phyloP scores from a whole-genome alignment of 2,797 vertebrate species.

The Smutsia temminckii region DNA sequence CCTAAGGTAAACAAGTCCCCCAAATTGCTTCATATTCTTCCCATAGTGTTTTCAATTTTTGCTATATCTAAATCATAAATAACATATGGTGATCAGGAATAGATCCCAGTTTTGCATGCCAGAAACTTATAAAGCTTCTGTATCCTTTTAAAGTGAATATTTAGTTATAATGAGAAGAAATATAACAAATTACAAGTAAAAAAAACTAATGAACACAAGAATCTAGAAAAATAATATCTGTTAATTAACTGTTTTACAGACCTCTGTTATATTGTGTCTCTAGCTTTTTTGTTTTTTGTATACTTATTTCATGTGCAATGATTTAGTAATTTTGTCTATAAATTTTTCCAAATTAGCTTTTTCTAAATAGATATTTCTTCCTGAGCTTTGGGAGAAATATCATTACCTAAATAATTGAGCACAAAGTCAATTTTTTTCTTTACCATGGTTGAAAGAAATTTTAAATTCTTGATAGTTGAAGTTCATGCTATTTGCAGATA shows the following conservation, averaged over 20 bases:
- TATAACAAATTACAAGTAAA: neutral
- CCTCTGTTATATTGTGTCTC: neutral
- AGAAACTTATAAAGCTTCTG: neutral
- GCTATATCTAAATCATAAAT: neutral
- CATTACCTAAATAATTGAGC: neutral
- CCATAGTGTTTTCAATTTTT: neutral
- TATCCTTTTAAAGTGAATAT: neutral
- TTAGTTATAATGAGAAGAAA: neutral
- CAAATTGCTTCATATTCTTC: neutral
- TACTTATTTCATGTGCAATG: neutral
- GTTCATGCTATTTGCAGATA: neutral
- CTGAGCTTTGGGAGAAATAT: neutral
- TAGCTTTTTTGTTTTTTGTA: neutral
- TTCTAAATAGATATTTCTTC: neutral
- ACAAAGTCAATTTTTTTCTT: slow-evolving; percentile 17
- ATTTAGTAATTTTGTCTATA: neutral
- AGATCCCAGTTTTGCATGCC: neutral
- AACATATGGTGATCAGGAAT: neutral
- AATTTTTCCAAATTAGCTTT: neutral
- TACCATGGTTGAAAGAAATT: neutral
- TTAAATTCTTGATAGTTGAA: neutral
- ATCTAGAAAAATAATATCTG: neutral
- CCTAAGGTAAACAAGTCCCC: neutral
- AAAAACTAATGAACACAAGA: neutral
- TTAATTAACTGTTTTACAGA: neutral